Evolutionary conservation across 2,113 vertebrate genomes (phyloP).

Genomic region (Cygnus atratus): DNA sequence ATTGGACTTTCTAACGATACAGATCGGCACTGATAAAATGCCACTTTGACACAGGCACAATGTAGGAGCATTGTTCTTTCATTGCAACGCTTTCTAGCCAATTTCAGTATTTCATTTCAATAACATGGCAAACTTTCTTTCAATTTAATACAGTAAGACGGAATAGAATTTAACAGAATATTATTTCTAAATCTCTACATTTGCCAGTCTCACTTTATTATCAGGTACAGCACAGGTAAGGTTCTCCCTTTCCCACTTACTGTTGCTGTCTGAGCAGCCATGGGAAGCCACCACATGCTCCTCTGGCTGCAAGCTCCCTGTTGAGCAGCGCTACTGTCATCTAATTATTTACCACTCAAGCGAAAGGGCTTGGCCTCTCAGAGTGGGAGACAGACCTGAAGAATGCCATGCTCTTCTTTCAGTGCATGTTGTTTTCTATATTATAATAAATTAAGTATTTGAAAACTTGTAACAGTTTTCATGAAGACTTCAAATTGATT

Average conservation of each 20-base stretch:
- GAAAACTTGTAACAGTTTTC: background rate
- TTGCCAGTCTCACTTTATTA: rapidly evolving
- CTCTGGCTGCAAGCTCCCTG: background rate
- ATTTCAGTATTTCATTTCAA: background rate
- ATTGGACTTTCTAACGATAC: background rate
- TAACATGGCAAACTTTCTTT: background rate
- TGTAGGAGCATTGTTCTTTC: background rate
- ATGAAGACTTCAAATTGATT: background rate
- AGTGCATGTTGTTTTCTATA: background rate
- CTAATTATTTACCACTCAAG: background rate
- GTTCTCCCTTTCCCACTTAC: background rate
- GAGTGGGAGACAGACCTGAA: background rate
- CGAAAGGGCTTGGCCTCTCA: background rate
- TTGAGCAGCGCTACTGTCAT: background rate
- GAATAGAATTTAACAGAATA: background rate
- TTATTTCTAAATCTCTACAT: background rate
- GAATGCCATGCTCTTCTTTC: background rate
- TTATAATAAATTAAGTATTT: background rate
- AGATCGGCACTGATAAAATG: background rate
- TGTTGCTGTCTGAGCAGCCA: background rate
- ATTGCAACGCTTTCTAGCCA: background rate
- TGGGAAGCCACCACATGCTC: background rate
- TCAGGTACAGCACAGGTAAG: background rate
- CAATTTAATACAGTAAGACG: background rate
- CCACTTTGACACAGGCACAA: background rate